Percentiles rank a stretch among this genome's conserved stretches.
phyloP scores from a whole-genome alignment of 2,888 invertebrate species.

The Byasa hedistus region DNA sequence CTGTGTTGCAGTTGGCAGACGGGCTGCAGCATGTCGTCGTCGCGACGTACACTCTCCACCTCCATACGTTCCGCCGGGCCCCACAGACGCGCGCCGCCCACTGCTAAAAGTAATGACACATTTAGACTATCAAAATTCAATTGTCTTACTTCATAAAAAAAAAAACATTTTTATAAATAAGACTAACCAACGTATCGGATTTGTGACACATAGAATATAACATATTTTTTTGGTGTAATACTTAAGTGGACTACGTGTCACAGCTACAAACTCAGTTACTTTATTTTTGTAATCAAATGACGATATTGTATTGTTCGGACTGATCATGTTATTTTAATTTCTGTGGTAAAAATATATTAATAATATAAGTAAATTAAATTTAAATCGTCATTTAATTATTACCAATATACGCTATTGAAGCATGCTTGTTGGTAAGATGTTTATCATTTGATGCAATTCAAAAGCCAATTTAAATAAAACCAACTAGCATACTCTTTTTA shows the following conservation, averaged over 20 bases:
- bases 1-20: slow-evolving; percentile 92
- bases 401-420: background rate
- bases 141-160: background rate
- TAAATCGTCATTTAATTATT: slow-evolving; percentile 19
- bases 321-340: background rate
- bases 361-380: background rate
- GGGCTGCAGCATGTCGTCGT: slow-evolving; percentile 85
- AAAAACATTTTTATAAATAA: slow-evolving; percentile 11
- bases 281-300: slow-evolving; percentile 10
- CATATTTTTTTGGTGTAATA: background rate
- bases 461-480: background rate
- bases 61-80: slow-evolving; percentile 87
- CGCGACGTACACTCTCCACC: slow-evolving; percentile 67
- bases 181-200: background rate
- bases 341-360: background rate
- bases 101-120: slow-evolving; percentile 37
- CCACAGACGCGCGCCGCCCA: slow-evolving; percentile 56
- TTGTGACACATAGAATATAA: background rate
- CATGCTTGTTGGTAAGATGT: slow-evolving; percentile 9
- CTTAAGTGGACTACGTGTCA: background rate
- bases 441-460: background rate
- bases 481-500: slow-evolving; percentile 17
- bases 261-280: slow-evolving; percentile 5
- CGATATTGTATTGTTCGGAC: slow-evolving; percentile 1
- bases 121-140: background rate